Conservation (phyloP, 2,797 vertebrate species). For the Onychomys leucogaster region DNA sequence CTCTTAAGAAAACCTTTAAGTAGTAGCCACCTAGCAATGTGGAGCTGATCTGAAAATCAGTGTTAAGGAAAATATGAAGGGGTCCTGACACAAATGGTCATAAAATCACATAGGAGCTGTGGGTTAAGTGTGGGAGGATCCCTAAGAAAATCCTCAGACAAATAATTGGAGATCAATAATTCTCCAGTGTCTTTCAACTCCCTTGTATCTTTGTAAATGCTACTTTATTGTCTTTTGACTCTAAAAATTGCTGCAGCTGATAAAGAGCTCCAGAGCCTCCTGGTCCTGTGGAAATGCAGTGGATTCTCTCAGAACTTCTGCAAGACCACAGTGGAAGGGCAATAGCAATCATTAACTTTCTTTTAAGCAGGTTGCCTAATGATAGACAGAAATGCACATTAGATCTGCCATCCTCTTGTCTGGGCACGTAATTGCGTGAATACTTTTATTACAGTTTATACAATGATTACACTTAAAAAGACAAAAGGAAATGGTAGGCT, state of each 20-base stretch:
- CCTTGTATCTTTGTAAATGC: too few relatives aligned
- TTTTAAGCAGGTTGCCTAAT: slow-evolving; percentile 14
- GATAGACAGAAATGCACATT: background rate
- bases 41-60: background rate
- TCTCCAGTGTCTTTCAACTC: background rate
- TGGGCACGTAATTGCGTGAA: background rate
- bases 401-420: background rate
- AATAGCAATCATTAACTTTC: background rate
- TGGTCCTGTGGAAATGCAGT: background rate
- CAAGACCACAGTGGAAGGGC: background rate
- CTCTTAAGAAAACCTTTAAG: background rate
- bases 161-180: background rate
- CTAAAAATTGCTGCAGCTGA: background rate
- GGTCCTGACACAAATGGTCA: background rate
- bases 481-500: slow-evolving; percentile 14
- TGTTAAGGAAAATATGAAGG: background rate
- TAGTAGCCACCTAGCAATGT: background rate
- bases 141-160: background rate
- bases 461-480: slow-evolving; percentile 36
- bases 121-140: background rate
- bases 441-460: slow-evolving; percentile 26
- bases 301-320: background rate
- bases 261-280: background rate
- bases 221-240: background rate
- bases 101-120: background rate